A percentile compares a stretch with the other conserved stretches of the same genome.
Conservation (phyloP, 2,113 vertebrate genomes). For the Clarias gariepinus region DNA sequence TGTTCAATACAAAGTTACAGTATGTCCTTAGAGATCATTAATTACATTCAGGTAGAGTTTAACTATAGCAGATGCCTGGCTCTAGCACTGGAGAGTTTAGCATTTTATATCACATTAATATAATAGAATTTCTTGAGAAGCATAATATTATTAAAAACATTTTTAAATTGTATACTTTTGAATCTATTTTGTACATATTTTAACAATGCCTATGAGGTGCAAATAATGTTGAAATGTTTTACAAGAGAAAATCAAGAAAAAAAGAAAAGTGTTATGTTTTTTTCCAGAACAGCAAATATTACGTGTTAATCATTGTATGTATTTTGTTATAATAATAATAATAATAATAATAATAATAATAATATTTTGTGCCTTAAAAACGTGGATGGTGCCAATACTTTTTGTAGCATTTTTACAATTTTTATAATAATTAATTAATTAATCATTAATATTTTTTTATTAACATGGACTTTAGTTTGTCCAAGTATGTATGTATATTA, state of each 20-base stretch:
- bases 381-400: neutral
- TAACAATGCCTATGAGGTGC: neutral
- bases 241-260: neutral
- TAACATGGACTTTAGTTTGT: neutral
- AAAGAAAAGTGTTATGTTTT: neutral
- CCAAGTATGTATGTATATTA: no score
- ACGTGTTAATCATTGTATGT: neutral
- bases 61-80: neutral
- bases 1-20: neutral
- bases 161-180: neutral
- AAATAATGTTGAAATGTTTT: neutral
- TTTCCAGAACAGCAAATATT: neutral
- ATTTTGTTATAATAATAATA: neutral
- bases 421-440: no score
- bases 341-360: no score
- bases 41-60: neutral
- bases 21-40: neutral
- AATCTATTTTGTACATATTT: neutral
- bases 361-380: neutral
- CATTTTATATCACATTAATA: neutral
- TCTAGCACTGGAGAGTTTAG: neutral
- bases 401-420: neutral
- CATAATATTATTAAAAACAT: neutral
- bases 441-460: neutral
- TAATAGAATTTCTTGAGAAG: neutral